phyloP scores from a whole-genome alignment of 2,113 vertebrate genomes.

The Lasiurus cinereus region DNA sequence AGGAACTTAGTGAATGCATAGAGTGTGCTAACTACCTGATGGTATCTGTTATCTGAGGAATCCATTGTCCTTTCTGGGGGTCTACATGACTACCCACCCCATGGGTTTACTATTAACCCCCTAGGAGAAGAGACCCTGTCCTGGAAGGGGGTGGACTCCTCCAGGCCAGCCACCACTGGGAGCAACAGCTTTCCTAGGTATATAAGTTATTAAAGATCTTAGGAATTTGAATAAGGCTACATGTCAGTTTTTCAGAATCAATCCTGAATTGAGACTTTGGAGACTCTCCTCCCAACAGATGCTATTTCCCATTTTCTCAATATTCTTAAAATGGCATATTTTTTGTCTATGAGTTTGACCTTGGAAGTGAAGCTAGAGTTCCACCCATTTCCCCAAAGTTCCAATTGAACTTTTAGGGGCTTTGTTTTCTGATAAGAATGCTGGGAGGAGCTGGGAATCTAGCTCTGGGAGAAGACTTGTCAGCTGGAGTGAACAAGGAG shows the following conservation, averaged over 20 bases:
- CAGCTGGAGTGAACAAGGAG: background rate
- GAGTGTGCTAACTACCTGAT: background rate
- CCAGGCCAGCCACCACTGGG: background rate
- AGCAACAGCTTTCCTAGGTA: background rate
- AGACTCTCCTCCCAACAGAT: background rate
- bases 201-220: background rate
- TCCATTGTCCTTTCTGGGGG: background rate
- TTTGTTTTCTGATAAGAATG: constrained; percentile 13
- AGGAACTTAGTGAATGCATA: background rate
- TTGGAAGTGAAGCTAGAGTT: background rate
- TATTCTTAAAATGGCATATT: background rate
- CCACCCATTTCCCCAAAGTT: background rate
- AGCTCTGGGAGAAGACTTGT: background rate
- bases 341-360: background rate
- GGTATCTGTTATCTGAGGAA: background rate
- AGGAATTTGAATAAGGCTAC: background rate
- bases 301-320: background rate
- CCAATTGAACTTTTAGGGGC: background rate
- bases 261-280: background rate
- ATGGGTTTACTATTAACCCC: background rate
- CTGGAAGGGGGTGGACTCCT: background rate
- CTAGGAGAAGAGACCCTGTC: background rate
- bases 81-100: background rate
- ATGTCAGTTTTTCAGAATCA: background rate
- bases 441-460: background rate